A percentile compares a stretch with the other conserved stretches of the same genome.
phyloP scores from a whole-genome alignment of 2,888 invertebrate species.

The Tuta absoluta region DNA sequence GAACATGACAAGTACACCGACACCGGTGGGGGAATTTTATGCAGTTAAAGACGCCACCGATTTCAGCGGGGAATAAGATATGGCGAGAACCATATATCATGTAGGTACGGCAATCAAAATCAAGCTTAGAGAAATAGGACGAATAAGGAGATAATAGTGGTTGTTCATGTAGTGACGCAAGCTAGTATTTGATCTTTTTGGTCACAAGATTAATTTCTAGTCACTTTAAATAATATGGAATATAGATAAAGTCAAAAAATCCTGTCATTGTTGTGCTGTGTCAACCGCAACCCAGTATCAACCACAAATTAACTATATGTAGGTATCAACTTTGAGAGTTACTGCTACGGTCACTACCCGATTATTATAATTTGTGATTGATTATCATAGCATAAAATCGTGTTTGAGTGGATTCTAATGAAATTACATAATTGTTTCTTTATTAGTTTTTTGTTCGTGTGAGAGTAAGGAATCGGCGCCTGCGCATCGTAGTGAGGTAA shows the following conservation, averaged over 20 bases:
- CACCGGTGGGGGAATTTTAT: not conserved
- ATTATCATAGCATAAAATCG: conserved; percentile 17
- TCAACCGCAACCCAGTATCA: too few species aligned
- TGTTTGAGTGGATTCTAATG: conserved; percentile 42
- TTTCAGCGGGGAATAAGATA: conserved; percentile 3
- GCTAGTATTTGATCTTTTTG: too few species aligned
- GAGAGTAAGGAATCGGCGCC: conserved; percentile 73
- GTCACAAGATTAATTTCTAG: too few species aligned
- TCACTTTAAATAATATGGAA: too few species aligned
- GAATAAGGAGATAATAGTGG: too few species aligned
- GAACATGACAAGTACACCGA: conserved; percentile 9
- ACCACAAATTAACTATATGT: too few species aligned
- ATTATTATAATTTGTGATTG: conserved; percentile 5
- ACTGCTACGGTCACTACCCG: not conserved
- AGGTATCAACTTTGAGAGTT: not conserved
- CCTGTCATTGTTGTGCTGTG: too few species aligned
- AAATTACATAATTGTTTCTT: conserved; percentile 71
- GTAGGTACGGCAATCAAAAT: not conserved
- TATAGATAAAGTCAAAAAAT: too few species aligned
- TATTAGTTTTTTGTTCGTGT: too few species aligned
- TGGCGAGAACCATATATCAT: conserved; percentile 11
- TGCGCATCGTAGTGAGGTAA: conserved; percentile 44
- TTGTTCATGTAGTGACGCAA: too few species aligned
- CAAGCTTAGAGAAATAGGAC: not conserved
- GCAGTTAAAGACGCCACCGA: conserved; percentile 17